Evolutionary conservation across 2,888 invertebrate species (phyloP), one percentile per base, ranked within the genome.

Genomic region (Microplitis manilae): DNA sequence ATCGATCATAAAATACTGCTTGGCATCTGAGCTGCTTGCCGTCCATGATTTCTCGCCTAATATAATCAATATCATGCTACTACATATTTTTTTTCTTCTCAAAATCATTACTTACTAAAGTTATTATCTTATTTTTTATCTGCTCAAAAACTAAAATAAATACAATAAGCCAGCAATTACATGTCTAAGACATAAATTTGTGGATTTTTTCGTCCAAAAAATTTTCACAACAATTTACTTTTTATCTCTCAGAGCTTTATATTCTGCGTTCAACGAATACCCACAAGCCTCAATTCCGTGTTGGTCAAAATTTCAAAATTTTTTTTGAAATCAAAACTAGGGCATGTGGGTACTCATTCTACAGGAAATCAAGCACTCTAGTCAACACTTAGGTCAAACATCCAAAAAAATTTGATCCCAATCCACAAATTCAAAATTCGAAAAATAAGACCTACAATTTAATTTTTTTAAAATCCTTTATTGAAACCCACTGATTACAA

Each of bases 1-100:
- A 91, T 99, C 97, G 88, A 99, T 93, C 82, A 95, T 94, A 85
- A 98, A 93, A 91, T 95, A 95, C 91, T 99, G 98, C 90, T 94
- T 95, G 91, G 97, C 97, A 92, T 98, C 98, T 88, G 95, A 96
- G 90, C 93, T 94, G 87, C 94, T 94, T 75, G 98, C 96, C 82
- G 96, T 96, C 98, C 98, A 98, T 87, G 97, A 96, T 92, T 95
- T 96, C 90, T 93, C 93, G 93, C 95, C 96, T 96, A 94, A 84
- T 80, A 85, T 83, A 74, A 85, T 39, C 83, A 87, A 84, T 88
- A 88, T 89, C 87, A 89, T 85, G 87, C 86, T 86, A 87, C 87
- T 86, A 84, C 87, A 86, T 4, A n/a, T 50, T 71, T 60, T 8
- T 30, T n/a, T 20, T n/a, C n/a, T 13, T 17, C 8, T 60, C n/a